These are phyloP conservation scores for Tetrao urogallus DNA, from an alignment of 2,113 vertebrate genomes.

Conservation along the genomic window DNA sequence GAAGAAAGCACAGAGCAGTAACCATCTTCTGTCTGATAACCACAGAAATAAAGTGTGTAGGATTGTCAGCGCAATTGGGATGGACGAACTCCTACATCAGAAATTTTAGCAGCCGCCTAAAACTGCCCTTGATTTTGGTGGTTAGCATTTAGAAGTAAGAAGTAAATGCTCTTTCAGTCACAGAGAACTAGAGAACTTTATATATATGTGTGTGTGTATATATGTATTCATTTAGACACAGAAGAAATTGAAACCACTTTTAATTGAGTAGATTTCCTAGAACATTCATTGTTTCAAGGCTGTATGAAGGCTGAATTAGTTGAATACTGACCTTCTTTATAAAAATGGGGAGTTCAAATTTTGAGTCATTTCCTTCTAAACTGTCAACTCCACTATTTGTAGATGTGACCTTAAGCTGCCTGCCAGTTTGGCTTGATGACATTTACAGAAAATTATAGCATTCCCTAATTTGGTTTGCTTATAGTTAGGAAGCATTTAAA, in stretches of 20 bases:
- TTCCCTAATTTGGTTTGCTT: not conserved
- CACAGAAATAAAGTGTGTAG: not conserved
- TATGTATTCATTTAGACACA: not conserved
- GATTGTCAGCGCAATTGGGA: not conserved
- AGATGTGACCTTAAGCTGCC: not conserved
- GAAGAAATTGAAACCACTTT: not conserved
- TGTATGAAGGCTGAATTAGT: not conserved
- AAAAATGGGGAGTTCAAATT: not conserved
- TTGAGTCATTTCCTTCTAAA: not conserved
- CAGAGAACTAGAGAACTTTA: not conserved
- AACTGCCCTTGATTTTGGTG: not conserved
- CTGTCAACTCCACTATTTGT: not conserved
- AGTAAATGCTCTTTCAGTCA: not conserved
- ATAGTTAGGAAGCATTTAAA: not conserved
- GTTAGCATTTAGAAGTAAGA: not conserved
- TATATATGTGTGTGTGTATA: not conserved
- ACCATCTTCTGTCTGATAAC: not conserved
- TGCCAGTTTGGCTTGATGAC: not conserved
- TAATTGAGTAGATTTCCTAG: not conserved
- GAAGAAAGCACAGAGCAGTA: not conserved
- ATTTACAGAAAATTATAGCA: not conserved
- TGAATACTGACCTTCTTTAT: not conserved
- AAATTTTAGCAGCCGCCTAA: not conserved
- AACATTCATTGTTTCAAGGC: not conserved
- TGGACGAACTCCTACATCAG: not conserved